Evolutionary conservation across 2,113 vertebrate species (phyloP).

Genomic region (Psephotus haematonotus): DNA sequence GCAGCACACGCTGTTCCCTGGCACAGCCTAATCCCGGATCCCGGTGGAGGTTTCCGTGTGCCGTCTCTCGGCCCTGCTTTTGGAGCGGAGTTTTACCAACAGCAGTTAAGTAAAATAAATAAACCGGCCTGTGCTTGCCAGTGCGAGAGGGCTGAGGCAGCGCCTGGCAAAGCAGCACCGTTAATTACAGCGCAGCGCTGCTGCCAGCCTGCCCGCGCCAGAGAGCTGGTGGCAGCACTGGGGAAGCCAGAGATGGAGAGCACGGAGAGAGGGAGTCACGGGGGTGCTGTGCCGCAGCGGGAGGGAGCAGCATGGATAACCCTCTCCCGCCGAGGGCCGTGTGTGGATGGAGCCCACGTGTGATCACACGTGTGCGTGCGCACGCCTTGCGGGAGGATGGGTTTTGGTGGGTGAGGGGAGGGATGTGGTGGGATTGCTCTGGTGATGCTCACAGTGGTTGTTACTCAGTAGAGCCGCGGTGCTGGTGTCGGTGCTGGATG

Average conservation of each 20-base stretch:
- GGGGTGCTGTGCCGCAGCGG: accelerated
- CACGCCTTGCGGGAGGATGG: accelerated
- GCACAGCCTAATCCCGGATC: slow-evolving; percentile 2
- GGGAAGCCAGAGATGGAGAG: not conserved
- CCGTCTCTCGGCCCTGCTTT: slow-evolving; percentile 22
- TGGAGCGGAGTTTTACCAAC: slow-evolving; percentile 61
- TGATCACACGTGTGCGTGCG: not conserved
- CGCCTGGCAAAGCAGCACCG: slow-evolving; percentile 38
- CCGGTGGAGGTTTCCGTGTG: not conserved
- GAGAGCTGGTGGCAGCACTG: not conserved
- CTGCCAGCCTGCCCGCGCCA: slow-evolving; percentile 38
- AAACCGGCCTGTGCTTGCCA: slow-evolving; percentile 43
- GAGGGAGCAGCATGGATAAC: accelerated
- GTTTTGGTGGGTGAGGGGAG: accelerated
- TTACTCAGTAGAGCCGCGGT: not conserved
- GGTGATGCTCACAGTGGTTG: accelerated
- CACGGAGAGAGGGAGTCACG: accelerated
- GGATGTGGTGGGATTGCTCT: accelerated
- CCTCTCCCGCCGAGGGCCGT: accelerated
- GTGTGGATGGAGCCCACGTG: not conserved
- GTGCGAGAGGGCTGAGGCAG: slow-evolving; percentile 17
- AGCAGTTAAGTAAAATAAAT: slow-evolving; percentile 68
- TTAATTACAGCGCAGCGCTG: slow-evolving; percentile 33
- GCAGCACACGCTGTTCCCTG: not conserved
- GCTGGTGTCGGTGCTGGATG: not conserved